Evolutionary conservation across 1,140 invertebrate genomes (phyloP).

Genomic region (Cyclina sinensis): DNA sequence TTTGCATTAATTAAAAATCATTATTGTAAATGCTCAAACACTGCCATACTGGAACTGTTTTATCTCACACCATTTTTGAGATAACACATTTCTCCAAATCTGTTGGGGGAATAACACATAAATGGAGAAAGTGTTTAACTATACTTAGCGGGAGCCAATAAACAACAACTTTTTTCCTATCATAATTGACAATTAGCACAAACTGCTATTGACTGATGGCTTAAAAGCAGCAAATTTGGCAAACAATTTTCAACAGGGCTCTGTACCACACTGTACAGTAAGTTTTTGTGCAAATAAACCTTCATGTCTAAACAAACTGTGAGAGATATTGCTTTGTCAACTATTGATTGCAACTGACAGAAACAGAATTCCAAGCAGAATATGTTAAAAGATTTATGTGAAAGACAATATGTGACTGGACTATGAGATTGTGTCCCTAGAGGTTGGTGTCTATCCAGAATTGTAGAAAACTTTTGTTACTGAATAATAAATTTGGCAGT

Average conservation of each 20-base stretch:
- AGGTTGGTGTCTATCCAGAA: not conserved
- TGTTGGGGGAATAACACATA: not conserved
- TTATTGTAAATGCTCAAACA: no score
- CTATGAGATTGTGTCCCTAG: not conserved
- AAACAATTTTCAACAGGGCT: slow-evolving; percentile 16
- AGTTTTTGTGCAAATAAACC: slow-evolving; percentile 36
- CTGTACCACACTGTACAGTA: not conserved
- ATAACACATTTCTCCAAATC: not conserved
- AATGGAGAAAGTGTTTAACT: slow-evolving; percentile 21
- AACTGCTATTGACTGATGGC: slow-evolving; percentile 14
- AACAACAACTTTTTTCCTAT: slow-evolving; percentile 15
- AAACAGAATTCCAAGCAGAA: not conserved
- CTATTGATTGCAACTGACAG: not conserved
- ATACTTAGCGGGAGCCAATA: slow-evolving; percentile 25
- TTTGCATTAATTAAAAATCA: no score
- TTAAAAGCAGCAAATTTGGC: not conserved
- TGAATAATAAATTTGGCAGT: not conserved
- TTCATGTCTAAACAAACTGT: slow-evolving; percentile 24
- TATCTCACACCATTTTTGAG: not conserved
- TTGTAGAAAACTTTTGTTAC: not conserved
- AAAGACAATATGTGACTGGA: not conserved
- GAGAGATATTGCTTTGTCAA: not conserved
- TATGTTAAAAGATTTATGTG: slow-evolving; percentile 10
- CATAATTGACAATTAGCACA: slow-evolving; percentile 17
- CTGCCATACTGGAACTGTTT: not conserved